phyloP scores from a whole-genome alignment of 1,140 invertebrate genomes.

The Scaptomyza pallida region DNA sequence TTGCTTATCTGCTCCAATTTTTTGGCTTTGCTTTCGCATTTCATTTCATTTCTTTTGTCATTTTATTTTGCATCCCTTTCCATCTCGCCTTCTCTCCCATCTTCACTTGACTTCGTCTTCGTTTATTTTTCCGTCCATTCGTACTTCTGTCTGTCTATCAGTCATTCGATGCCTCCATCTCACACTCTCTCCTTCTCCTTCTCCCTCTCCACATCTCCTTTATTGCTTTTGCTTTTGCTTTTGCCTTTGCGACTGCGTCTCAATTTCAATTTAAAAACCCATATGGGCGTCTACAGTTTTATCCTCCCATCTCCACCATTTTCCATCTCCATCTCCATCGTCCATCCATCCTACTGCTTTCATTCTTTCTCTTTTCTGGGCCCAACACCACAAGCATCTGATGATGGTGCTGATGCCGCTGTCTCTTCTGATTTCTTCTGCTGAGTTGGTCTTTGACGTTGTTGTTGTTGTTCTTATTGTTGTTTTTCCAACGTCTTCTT shows the following conservation, averaged over 20 bases:
- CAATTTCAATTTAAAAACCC: slow-evolving; percentile 68
- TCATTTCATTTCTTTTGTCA: slow-evolving; percentile 56
- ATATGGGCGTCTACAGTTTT: slow-evolving; percentile 28
- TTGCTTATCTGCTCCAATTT: slow-evolving; percentile 32
- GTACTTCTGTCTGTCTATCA: slow-evolving; percentile 20
- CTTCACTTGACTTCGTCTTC: too few species aligned
- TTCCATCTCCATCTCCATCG: not conserved
- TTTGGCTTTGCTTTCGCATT: slow-evolving; percentile 29
- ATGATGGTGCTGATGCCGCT: not conserved
- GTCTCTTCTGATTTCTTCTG: slow-evolving; percentile 24
- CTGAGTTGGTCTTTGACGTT: slow-evolving; percentile 4
- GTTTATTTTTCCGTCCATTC: slow-evolving; percentile 6
- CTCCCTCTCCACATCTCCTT: slow-evolving; percentile 18
- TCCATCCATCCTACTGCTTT: not conserved
- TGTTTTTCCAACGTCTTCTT: slow-evolving; percentile 6
- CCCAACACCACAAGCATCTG: not conserved
- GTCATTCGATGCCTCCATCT: slow-evolving; percentile 13
- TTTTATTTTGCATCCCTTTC: slow-evolving; percentile 23
- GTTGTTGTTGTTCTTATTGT: not conserved
- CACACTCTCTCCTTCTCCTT: not conserved
- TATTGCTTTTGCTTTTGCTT: slow-evolving; percentile 50
- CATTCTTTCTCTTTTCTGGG: not conserved
- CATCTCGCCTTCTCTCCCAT: slow-evolving; percentile 6
- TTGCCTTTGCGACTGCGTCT: slow-evolving; percentile 43
- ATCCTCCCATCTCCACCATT: not conserved